Evolutionary conservation across 2,888 invertebrate species (phyloP).

Genomic region (Theristus sp.): DNA sequence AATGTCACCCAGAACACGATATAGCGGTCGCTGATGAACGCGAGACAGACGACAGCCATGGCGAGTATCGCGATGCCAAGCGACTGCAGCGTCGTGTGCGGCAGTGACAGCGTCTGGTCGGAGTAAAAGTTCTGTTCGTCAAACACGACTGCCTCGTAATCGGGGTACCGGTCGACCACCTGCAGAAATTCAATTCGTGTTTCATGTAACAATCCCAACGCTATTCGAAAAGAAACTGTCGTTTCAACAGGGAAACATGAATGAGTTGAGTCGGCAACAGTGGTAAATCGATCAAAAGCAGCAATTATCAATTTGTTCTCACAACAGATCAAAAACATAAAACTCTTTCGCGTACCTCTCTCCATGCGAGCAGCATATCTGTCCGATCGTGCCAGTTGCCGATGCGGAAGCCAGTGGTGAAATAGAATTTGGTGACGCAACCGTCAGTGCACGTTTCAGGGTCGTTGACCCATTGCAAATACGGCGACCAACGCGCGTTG

Average conservation of each 20-base stretch:
- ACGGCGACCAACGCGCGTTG: slow-evolving; percentile 24
- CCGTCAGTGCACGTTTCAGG: slow-evolving; percentile 6
- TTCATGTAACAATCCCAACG: no score
- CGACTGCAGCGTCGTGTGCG: slow-evolving; percentile 21
- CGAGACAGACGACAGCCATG: slow-evolving; percentile 17
- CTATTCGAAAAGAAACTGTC: no score
- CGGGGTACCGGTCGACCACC: slow-evolving; percentile 14
- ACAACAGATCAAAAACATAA: not conserved
- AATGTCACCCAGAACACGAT: slow-evolving; percentile 26
- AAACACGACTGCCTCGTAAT: slow-evolving; percentile 24
- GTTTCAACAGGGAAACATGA: no score
- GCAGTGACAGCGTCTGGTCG: slow-evolving; percentile 24
- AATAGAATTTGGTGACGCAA: slow-evolving; percentile 20
- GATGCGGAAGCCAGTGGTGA: slow-evolving; percentile 21
- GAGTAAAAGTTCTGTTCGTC: slow-evolving; percentile 28
- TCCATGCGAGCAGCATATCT: slow-evolving; percentile 20
- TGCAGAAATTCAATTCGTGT: not conserved
- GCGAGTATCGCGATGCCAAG: slow-evolving; percentile 8
- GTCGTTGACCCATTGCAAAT: slow-evolving; percentile 19
- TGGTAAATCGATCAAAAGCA: no score
- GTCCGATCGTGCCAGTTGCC: slow-evolving; percentile 22
- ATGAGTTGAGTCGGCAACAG: no score
- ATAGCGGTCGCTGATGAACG: slow-evolving; percentile 23
- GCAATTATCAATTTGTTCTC: no score
- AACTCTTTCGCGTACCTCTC: slow-evolving; percentile 18